Conservation (phyloP, 2,797 vertebrate genomes). For the Poecilia velifera region DNA sequence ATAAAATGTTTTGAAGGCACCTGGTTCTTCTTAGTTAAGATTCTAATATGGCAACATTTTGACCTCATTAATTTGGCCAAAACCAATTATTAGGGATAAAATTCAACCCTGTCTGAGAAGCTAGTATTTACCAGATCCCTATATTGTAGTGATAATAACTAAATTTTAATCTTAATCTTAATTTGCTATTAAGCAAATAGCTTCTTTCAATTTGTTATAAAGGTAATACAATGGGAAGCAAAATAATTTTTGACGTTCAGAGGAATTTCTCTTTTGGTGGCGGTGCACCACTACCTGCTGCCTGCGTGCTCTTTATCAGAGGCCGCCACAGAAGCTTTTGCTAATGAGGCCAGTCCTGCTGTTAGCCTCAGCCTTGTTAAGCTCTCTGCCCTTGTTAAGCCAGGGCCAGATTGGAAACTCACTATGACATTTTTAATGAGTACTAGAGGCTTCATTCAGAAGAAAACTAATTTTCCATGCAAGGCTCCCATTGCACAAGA, state of each 20-base stretch:
- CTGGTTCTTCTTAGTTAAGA: not conserved
- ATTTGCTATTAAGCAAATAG: not conserved
- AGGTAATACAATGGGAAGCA: not conserved
- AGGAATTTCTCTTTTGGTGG: conserved; percentile 9
- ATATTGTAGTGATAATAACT: not conserved
- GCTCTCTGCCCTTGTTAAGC: conserved; percentile 53
- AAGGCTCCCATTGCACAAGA: not conserved
- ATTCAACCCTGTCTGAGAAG: not conserved
- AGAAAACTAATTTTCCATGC: not conserved
- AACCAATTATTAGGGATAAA: not conserved
- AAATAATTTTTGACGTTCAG: not conserved
- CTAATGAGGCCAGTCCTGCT: conserved; percentile 65
- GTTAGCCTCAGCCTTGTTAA: conserved; percentile 59
- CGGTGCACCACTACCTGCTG: not conserved
- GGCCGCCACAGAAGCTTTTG: conserved; percentile 19
- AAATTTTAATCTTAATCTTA: not conserved
- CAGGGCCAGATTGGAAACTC: conserved; percentile 38
- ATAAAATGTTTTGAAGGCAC: not conserved
- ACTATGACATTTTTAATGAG: conserved; percentile 47
- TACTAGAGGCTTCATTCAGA: conserved; percentile 41
- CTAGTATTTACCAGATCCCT: not conserved
- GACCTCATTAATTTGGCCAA: not conserved
- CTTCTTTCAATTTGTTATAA: not conserved
- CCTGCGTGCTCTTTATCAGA: conserved; percentile 14
- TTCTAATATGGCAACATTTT: not conserved